Conservation (phyloP, 2,797 vertebrate genomes). For the Myotis findleyi region DNA sequence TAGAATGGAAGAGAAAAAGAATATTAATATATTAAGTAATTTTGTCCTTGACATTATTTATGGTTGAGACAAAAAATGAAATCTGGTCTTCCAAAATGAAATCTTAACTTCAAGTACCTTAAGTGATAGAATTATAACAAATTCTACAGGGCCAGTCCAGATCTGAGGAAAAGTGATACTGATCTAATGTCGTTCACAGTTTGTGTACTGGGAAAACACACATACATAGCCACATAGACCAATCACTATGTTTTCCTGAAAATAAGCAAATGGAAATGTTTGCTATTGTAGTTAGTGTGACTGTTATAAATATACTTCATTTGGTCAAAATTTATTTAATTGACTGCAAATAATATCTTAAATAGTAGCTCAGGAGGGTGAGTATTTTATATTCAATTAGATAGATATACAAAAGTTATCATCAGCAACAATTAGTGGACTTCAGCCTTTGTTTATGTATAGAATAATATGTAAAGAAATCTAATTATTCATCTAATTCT, state of each 20-base stretch:
- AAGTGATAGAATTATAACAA: not conserved
- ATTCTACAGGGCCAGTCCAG: not conserved
- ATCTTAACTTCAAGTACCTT: slow-evolving; percentile 8
- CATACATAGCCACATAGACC: not conserved
- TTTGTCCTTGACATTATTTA: not conserved
- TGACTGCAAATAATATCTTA: not conserved
- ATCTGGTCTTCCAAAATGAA: not conserved
- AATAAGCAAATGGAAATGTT: slow-evolving; percentile 53
- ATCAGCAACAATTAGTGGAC: not conserved
- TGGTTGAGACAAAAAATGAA: not conserved
- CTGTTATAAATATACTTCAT: not conserved
- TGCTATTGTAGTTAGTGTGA: not conserved
- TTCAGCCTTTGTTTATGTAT: slow-evolving; percentile 31
- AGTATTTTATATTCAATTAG: slow-evolving; percentile 36
- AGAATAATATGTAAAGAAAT: not conserved
- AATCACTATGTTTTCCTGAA: not conserved
- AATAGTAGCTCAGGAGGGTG: not conserved
- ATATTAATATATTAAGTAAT: not conserved
- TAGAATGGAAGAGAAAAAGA: not conserved
- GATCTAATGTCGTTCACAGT: not conserved
- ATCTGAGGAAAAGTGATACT: not conserved
- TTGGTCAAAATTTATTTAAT: slow-evolving; percentile 25
- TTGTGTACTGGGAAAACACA: not conserved
- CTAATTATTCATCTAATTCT: not conserved
- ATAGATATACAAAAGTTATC: slow-evolving; percentile 14